Evolutionary conservation across 2,888 invertebrate genomes (phyloP).

Genomic region (Norana najaformis): DNA sequence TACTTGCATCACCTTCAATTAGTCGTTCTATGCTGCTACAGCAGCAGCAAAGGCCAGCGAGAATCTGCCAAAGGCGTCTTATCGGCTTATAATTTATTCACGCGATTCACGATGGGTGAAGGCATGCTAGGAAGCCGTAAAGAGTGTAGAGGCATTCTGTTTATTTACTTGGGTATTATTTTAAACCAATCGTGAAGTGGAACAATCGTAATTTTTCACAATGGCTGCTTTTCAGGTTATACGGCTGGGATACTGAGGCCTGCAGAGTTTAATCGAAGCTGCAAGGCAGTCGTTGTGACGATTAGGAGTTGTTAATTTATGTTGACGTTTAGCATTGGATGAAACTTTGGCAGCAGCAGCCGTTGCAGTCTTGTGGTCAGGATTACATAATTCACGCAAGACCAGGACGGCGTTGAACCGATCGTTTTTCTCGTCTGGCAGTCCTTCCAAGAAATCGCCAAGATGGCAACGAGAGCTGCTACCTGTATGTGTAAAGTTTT

Average conservation of each 20-base stretch:
- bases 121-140: neutral
- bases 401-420: neutral
- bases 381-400: neutral
- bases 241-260: neutral
- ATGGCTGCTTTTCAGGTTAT: neutral
- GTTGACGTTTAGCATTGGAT: neutral
- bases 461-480: constrained; percentile 88
- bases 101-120: neutral
- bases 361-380: neutral
- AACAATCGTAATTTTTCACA: neutral
- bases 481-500: constrained; percentile 75
- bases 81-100: neutral
- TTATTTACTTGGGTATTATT: neutral
- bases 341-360: neutral
- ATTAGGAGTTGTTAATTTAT: neutral
- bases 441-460: constrained; percentile 24
- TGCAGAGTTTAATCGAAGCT: neutral
- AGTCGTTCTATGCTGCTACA: neutral
- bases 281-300: neutral
- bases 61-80: neutral
- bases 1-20: neutral
- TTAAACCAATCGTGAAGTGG: too few species aligned
- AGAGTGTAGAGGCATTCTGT: neutral
- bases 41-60: neutral
- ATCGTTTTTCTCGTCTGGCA: neutral